Evolutionary conservation across 2,113 vertebrate species (phyloP), one percentile per base, ranked within the genome.

Genomic region (Tenebrosternarchus preto): DNA sequence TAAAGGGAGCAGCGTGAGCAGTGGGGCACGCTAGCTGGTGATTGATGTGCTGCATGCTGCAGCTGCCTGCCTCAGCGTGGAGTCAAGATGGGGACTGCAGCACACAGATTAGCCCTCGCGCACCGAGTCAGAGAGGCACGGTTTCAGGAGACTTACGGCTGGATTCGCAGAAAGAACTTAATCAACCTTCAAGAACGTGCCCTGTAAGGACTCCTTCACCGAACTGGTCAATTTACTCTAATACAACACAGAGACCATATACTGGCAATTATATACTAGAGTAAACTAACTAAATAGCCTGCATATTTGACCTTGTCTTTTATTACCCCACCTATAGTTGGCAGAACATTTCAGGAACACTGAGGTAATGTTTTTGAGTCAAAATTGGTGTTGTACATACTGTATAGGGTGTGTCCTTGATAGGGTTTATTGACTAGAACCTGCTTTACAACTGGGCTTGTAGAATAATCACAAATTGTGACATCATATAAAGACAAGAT

Each of bases 11-110:
- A 60, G 60, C 29, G 79, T 67, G 43, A n/a, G 50, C 60, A 67
- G 61, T 67, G 78, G 71, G 59, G 31, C 11, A 43, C 16, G n/a
- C 79, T 43, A 3, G 60, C 71, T 66, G 17, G 59, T 81, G 82
- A 81, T 79, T 76, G 79, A 81, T 81, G 76, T 76, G 63, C 78
- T 66, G 56, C 67, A 72, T 46, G 64, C 57, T 56, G 27, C 64
- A 73, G 61, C 73, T 53, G 67, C 29, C 73, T 27, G 57, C 63
- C 67, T 64, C 84, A 61, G 68, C 5, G 55, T 82, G 76, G 20
- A 73, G n/a, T 76, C 55, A 66, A 66, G 63, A 60, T 43, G 27
- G 39, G 59, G 33, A 63, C 50, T 60, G 69, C 69, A 78, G 60
- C 57, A 68, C 50, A 22, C 59, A 82, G 81, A 82, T 82, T 78